Base-by-base conservation (phyloP, 2,888 invertebrate genomes). In the Crepidodera aurea region DNA sequence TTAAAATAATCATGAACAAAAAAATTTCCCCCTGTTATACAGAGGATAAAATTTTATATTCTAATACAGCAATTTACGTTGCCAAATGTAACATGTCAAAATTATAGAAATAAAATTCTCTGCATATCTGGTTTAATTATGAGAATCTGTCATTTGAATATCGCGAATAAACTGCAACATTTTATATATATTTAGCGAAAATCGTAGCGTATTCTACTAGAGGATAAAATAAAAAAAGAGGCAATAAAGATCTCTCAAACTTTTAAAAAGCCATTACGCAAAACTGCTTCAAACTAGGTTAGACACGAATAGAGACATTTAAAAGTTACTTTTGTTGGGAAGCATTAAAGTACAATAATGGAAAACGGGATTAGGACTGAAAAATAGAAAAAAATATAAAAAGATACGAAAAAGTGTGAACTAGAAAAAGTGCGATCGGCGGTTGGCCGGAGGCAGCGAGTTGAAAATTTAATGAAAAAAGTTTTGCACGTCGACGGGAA, bases 331-430 rank as follows among this genome's bases (percentile, higher is more conserved):
- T 60, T 50, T 60, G 62, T 54, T 55, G 51, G 55, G 51, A 58
- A 63, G 57, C 65, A 50, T 62, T 60, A 59, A 63, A 63, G 65
- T 59, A 64, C 63, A 66, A 66, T 64, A 66, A 66, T 61, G 63
- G 59, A 64, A 59, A 64, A 62, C 48, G 48, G 53, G 27, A 58
- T 51, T 55, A 22, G 19, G 19, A 55, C 46, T 55, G 42, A 42
- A 51, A 53, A 39, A 48, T 46, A 46, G 46, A 46, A 46, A 12
- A 13, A 12, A 12, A 46, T n/a, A 22, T 4, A 46, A 46, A 16
- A 42, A 46, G n/a, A n/a, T n/a, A 12, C 4, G 13, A 6, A 50
- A 57, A 48, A 22, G 37, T 48, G 39, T 50, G 32, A 50, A 40
- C 40, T 54, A 54, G 42, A 42, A 54, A 50, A 50, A 22, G 40